Conservation (phyloP, 1,140 invertebrate species). For the Micrasema longulum region DNA sequence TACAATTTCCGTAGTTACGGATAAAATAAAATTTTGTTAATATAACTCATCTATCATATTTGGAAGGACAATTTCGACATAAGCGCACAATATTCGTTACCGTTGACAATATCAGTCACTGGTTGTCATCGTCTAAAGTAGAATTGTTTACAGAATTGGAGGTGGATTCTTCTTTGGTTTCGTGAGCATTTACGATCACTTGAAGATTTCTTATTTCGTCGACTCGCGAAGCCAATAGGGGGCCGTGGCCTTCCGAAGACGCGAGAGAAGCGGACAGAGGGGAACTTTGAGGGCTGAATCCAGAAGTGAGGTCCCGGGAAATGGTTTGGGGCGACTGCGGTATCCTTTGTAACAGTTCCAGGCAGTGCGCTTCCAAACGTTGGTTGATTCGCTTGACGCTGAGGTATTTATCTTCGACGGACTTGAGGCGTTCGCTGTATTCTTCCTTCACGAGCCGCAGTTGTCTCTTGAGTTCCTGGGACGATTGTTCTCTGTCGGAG, state of each 20-base stretch:
- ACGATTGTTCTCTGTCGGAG: slow-evolving; percentile 63
- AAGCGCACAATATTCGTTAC: slow-evolving; percentile 20
- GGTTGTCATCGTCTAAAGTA: slow-evolving; percentile 45
- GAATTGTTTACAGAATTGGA: slow-evolving; percentile 48
- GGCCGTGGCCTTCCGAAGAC: slow-evolving; percentile 67
- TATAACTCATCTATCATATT: slow-evolving; percentile 20
- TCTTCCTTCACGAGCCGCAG: slow-evolving; percentile 67
- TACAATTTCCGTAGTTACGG: slow-evolving; percentile 18
- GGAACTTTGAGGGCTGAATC: slow-evolving; percentile 62
- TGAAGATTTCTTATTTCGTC: slow-evolving; percentile 54
- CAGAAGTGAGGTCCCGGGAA: slow-evolving; percentile 50
- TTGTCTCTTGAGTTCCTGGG: slow-evolving; percentile 66
- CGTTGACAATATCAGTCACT: slow-evolving; percentile 49
- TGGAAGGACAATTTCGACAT: slow-evolving; percentile 27
- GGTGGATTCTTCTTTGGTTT: slow-evolving; percentile 48
- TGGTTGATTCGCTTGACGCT: slow-evolving; percentile 76
- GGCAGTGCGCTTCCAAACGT: slow-evolving; percentile 74
- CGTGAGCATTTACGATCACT: slow-evolving; percentile 51
- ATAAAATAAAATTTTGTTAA: slow-evolving; percentile 17
- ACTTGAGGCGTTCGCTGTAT: slow-evolving; percentile 67
- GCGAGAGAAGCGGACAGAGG: slow-evolving; percentile 69
- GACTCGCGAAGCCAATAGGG: slow-evolving; percentile 43
- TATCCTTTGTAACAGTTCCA: slow-evolving; percentile 68
- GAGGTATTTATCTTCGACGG: slow-evolving; percentile 79
- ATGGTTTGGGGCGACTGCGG: slow-evolving; percentile 56